Percentiles rank a stretch among this genome's conserved stretches.
Conservation (phyloP, 1,140 invertebrate genomes). For the Cecropterus lyciades region DNA sequence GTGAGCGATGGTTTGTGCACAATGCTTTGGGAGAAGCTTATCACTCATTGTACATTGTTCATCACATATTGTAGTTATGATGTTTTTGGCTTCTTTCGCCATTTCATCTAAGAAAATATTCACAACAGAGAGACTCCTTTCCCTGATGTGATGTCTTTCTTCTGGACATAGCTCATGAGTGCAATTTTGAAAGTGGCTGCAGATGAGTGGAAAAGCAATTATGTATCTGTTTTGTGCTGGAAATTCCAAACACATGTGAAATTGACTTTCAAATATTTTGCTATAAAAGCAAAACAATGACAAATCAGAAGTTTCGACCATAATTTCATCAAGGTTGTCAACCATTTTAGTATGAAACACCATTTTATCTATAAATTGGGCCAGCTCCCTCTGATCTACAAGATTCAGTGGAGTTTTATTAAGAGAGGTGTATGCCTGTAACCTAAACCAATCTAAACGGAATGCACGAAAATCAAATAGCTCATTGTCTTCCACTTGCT, state of each 20-base stretch:
- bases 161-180: constrained; percentile 99
- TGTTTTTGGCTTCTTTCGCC: constrained; percentile 99
- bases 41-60: constrained; percentile 98
- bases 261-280: constrained; percentile 98
- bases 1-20: constrained; percentile 94
- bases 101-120: constrained; percentile 99
- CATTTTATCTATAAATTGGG: constrained; percentile 97
- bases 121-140: constrained; percentile 97
- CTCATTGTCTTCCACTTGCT: constrained; percentile 98
- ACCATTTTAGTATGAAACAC: constrained; percentile 99
- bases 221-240: constrained; percentile 99
- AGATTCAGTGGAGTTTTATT: constrained; percentile 92
- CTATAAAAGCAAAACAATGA: constrained; percentile 99
- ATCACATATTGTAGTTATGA: constrained; percentile 99
- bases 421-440: constrained; percentile 97
- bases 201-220: constrained; percentile 98
- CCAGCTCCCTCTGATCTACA: constrained; percentile 94
- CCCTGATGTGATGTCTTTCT: constrained; percentile 98
- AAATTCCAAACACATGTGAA: constrained; percentile 99
- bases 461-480: constrained; percentile 98
- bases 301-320: constrained; percentile 98
- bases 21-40: constrained; percentile 97
- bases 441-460: constrained; percentile 97
- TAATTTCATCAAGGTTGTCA: constrained; percentile 98
- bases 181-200: constrained; percentile 98